phyloP scores from a whole-genome alignment of 2,888 invertebrate genomes.

The Diachrysia chrysitis region DNA sequence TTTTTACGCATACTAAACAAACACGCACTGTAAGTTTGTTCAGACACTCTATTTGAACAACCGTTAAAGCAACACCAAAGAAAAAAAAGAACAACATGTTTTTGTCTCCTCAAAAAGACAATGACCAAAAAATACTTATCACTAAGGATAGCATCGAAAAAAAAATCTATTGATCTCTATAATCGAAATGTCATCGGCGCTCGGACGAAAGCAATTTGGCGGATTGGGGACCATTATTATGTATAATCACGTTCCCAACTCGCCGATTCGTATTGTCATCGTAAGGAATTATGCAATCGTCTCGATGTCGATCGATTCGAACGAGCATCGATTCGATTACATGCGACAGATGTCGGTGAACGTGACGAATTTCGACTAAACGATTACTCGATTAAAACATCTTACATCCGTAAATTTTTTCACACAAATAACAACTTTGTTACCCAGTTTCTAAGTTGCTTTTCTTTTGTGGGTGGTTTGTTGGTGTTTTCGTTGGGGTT shows the following conservation, averaged over 20 bases:
- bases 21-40: neutral
- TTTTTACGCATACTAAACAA: neutral
- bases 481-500: conserved; percentile 74
- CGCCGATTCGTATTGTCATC: conserved; percentile 86
- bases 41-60: neutral
- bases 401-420: conserved; percentile 49
- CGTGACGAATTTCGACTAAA: conserved; percentile 88
- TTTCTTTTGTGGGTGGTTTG: conserved; percentile 51
- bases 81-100: conserved; percentile 18
- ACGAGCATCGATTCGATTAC: conserved; percentile 82
- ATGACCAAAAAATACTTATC: conserved; percentile 56
- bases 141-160: conserved; percentile 62
- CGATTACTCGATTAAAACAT: conserved; percentile 66
- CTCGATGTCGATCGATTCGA: conserved; percentile 79
- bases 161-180: conserved; percentile 71
- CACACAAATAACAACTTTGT: conserved; percentile 53
- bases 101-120: conserved; percentile 58
- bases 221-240: conserved; percentile 77
- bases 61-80: conserved; percentile 9
- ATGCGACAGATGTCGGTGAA: conserved; percentile 88
- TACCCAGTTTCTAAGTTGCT: conserved; percentile 44
- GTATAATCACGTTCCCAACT: conserved; percentile 80
- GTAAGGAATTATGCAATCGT: conserved; percentile 86
- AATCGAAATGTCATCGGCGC: conserved; percentile 81
- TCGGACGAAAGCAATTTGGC: conserved; percentile 75